Base-by-base conservation (phyloP, 2,113 vertebrate species). In the Aegotheles bennettii region DNA sequence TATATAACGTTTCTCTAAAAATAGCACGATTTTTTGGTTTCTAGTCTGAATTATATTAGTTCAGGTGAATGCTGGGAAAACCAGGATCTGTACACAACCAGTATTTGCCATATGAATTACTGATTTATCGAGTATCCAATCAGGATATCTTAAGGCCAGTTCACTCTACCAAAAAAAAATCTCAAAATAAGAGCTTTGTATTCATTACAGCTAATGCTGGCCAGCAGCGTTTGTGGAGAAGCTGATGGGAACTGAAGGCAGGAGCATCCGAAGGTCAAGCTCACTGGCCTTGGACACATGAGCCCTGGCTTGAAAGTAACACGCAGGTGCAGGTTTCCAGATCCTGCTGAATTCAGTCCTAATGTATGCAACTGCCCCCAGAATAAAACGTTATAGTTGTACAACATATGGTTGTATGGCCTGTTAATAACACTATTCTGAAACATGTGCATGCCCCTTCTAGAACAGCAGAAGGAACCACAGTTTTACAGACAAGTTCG, bases 1-100 rank as follows among this genome's bases (percentile, higher is more conserved):
- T 92, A 94, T 71, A 36, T 84, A 95, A 95, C 64, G 38, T 40
- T 92, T 38, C 25, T 92, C 89, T 95, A 87, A 95, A 97, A 95
- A 93, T 92, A 93, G 86, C 14, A 24, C 26, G n/a, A 1, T 35
- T 25, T 42, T 84, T n/a, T 69, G 47, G 80, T 42, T 85, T 35
- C 16, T 51, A 8, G 11, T 88, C 65, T 94, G 73, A 92, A 51
- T 87, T 90, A 16, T 10, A 64, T 95, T 87, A 75, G 29, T 83
- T 91, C 67, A 74, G 48, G 50, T 87, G 45, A 83, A 94, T 54
- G 29, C 47, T 65, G 63, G 45, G 59, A 64, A 86, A 86, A 48
- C 13, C 33, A 67, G n/a, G 31, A 54, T 82, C 25, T 91, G 15
- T 54, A 11, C 0, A 2, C 50, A 84, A 40, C 15, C 25, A 74